Percentiles rank a stretch among this genome's conserved stretches.
Conservation (phyloP, 2,113 vertebrate species). For the Eolophus roseicapilla region DNA sequence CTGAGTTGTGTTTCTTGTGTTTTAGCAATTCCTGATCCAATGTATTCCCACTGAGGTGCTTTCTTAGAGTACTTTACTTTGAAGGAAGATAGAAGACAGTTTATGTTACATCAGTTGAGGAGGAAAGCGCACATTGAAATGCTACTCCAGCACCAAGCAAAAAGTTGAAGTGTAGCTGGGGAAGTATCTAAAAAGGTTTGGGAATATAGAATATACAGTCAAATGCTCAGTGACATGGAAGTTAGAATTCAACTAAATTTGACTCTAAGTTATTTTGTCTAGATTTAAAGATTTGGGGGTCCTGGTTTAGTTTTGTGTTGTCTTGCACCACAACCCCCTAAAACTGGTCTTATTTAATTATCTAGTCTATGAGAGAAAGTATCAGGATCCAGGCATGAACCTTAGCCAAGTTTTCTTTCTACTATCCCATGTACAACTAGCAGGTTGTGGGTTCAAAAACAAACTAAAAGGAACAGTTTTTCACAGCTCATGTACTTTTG, state of each 20-base stretch:
- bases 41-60: background rate
- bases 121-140: background rate
- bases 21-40: background rate
- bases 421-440: background rate
- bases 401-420: background rate
- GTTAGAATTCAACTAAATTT: background rate
- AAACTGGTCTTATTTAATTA: background rate
- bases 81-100: background rate
- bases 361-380: background rate
- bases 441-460: background rate
- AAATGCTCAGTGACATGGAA: background rate
- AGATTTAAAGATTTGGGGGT: background rate
- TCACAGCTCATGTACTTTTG: rapidly evolving
- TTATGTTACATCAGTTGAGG: background rate
- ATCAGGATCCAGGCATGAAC: background rate
- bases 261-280: background rate
- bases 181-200: background rate
- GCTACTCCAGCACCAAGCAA: background rate
- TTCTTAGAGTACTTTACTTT: background rate
- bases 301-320: background rate
- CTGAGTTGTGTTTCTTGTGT: background rate
- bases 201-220: background rate
- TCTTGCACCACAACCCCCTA: background rate
- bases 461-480: background rate
- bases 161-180: background rate